Evolutionary conservation across 2,888 invertebrate species (phyloP).

Genomic region (Ferdinandea cuprea): DNA sequence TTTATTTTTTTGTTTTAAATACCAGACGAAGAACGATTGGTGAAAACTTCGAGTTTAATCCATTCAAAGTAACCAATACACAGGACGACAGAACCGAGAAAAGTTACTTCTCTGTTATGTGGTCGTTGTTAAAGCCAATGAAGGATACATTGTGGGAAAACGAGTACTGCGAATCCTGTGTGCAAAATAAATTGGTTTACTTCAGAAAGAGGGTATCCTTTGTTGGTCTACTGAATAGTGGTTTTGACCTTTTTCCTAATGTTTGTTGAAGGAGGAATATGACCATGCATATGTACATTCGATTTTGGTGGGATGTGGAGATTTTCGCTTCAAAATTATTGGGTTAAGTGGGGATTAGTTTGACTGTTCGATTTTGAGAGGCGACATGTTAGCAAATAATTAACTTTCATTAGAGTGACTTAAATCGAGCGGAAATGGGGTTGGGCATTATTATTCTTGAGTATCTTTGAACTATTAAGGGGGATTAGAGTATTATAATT

Average conservation of each 20-base stretch:
- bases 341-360: conserved; percentile 52
- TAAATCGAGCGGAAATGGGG: not conserved
- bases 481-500: too few species aligned
- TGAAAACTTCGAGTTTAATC: conserved; percentile 15
- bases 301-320: conserved; percentile 5
- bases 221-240: conserved; percentile 40
- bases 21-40: not conserved
- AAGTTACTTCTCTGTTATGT: conserved; percentile 44
- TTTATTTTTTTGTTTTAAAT: too few species aligned
- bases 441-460: not conserved
- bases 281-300: conserved; percentile 41
- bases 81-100: conserved; percentile 15
- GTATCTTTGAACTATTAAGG: not conserved
- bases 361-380: conserved; percentile 27
- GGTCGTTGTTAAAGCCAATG: conserved; percentile 48
- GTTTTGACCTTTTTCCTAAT: conserved; percentile 46
- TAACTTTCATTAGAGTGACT: conserved; percentile 10
- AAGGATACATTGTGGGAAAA: conserved; percentile 20
- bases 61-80: conserved; percentile 61
- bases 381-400: conserved; percentile 47
- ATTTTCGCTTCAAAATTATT: conserved; percentile 14
- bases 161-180: conserved; percentile 37
- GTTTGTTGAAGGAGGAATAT: conserved; percentile 40
- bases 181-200: conserved; percentile 8
- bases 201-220: conserved; percentile 16